Evolutionary conservation across 1,140 invertebrate species (phyloP), one percentile per base, ranked within the genome.

Genomic region (Bacillus rossius): DNA sequence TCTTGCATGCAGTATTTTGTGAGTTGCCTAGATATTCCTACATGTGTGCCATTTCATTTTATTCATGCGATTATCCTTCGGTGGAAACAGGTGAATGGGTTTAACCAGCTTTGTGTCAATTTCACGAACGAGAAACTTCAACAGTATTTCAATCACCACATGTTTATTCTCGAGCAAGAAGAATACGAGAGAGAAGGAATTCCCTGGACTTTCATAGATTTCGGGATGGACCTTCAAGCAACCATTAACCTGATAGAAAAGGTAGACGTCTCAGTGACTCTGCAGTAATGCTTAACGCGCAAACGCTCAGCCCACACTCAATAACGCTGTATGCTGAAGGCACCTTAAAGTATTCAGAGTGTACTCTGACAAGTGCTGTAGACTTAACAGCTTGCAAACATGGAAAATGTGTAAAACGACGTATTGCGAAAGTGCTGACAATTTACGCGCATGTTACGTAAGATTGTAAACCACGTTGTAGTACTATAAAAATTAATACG

Each of bases 91-190:
- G 88, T 82, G 79, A 96, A 96, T 80, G 85, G 90, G 70, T 96
- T 96, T 81, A 92, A 97, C 79, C 94, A 97, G 76, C 82, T 96
- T 68, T 96, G 93, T 81, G 94, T 97, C 84, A 97, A 97, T 82
- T 96, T 94, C 82, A 94, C 92, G 66, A 96, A 96, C 75, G 94
- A 97, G 80, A 92, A 93, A 77, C 82, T 96, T 57, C 93, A 96
- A 77, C 94, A 96, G 73, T 96, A 92, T 81, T 96, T 95, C 87
- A 96, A 96, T 79, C 92, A 96, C 77, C 90, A 93, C 81, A 96
- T 96, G 93, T 96, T 97, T 79, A 88, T 96, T 62, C 81, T 96
- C 69, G 94, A 96, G 79, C 93, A 96, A 84, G 92, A 96, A 76
- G 91, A 96, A 72, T 96, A 96, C 79, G 91, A 94, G 78, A 82